Evolutionary conservation across 2,113 vertebrate species (phyloP), one percentile per base, ranked within the genome.

Genomic region (Silurus glanis): DNA sequence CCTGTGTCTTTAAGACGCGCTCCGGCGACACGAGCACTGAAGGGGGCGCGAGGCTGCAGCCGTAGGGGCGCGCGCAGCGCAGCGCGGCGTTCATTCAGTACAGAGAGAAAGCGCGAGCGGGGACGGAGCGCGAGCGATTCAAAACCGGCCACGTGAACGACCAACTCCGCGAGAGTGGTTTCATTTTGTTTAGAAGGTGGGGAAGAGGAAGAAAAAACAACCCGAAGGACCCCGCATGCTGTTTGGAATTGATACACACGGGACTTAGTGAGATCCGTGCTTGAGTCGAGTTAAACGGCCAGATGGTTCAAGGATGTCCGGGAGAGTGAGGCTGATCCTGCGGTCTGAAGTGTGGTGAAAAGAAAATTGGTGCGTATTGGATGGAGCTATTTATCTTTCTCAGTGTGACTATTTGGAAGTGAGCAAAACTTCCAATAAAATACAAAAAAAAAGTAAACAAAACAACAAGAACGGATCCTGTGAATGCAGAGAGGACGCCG

Each of bases 41-140:
- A 74, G 82, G 82, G 82, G 82, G 67, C 82, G 82, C 82, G 82
- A 83, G 51, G 51, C 82, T 83, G 64, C 4, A 28, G 9, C 78
- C 2, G 55, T 45, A 45, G 28, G 37, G 37, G 28, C 56, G 81
- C 62, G 62, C 82, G 53, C 82, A 7, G 64, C 23, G 80, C 88
- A 12, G 83, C 86, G 87, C 75, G 78, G 76, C 86, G 79, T 89
- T 88, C 83, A 87, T 87, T 89, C 82, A 89, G 53, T 16, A 53
- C 21, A 23, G 4, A 19, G 55, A 58, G 56, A 45, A 28, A 58
- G 19, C 9, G 49, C n/a, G 76, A 84, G 88, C 83, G 86, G 66
- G 76, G 85, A 75, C 62, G 17, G 62, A 62, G 58, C 28, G 76
- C 80, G 62, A 82, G 69, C 16, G 75, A 81, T 76, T 21, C 69